Base-by-base conservation (phyloP, 2,113 vertebrate genomes). In the Rhegmatorhina hoffmannsi region DNA sequence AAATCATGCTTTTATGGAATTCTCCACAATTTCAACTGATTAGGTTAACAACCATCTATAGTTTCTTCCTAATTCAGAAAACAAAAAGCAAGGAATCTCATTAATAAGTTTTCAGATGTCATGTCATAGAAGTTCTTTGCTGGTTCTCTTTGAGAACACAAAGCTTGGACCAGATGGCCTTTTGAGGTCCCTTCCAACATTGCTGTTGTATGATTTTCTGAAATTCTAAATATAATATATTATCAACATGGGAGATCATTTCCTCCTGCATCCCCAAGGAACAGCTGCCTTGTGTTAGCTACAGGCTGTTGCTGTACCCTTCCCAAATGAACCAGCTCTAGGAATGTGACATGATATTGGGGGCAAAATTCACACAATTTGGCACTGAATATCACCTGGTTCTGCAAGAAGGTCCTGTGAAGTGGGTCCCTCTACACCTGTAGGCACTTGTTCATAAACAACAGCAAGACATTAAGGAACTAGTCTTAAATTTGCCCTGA, bases 21-120 rank as follows among this genome's bases (percentile, higher is more conserved):
- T 94, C 64, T 91, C 46, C n/a, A 81, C 87, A 85, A 88, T 92
- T 97, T 89, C 87, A 96, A 52, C 62, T 85, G 78, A 93, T 92
- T 89, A 87, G 47, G 14, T 33, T 49, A 84, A 46, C 24, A 89
- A 13, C 15, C 17, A 53, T 84, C 36, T 92, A 21, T 50, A 81
- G 29, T 36, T 94, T 79, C n/a, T 55, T 91, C 55, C 36, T 90
- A 87, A 84, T 73, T 91, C 13, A 85, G 63, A 58, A 94, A 96
- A 63, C 4, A 67, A 52, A 91, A 80, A 95, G 7, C 56, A 56
- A 77, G 69, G 33, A 50, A 67, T 60, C 90, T 60, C 10, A 26
- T 34, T 67, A 87, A 56, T 67, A 82, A 87, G 24, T 86, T 93
- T 91, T 81, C 38, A 77, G 69, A 36, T 34, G 23, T 16, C 25